Evolutionary conservation across 2,797 vertebrate genomes (phyloP).

Genomic region (Gymnoscopelus braueri): DNA sequence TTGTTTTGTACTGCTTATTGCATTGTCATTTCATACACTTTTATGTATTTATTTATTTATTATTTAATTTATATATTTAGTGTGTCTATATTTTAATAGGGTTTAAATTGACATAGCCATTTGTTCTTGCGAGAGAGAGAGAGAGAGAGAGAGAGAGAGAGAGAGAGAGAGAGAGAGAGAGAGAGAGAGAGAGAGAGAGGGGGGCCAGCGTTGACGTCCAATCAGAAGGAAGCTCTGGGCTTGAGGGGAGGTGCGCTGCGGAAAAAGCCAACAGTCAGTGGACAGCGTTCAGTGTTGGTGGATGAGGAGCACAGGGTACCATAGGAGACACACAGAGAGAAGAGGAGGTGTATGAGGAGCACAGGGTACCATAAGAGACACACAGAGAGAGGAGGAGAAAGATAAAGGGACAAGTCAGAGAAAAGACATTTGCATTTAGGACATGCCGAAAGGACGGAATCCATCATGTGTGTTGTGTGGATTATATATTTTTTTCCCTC

Average conservation of each 20-base stretch:
- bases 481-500: conserved; percentile 57
- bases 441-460: conserved; percentile 9
- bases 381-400: conserved; percentile 30
- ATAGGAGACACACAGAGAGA: conserved; percentile 33
- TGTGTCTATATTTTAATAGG: too few species aligned
- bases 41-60: too few species aligned
- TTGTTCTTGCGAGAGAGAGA: too few species aligned
- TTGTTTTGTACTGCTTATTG: too few species aligned
- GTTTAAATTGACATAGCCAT: too few species aligned
- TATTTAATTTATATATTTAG: too few species aligned
- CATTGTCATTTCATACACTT: too few species aligned
- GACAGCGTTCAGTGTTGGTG: conserved; percentile 83
- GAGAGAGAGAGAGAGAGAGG: conserved; percentile 9
- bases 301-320: conserved; percentile 72
- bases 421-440: neutral
- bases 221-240: conserved; percentile 60
- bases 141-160: too few species aligned
- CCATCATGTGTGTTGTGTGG: conserved; percentile 45
- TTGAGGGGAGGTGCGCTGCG: conserved; percentile 80
- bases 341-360: conserved; percentile 73
- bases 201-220: conserved; percentile 52
- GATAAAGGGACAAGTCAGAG: neutral
- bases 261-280: conserved; percentile 87
- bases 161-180: too few species aligned
- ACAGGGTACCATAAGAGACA: conserved; percentile 48